phyloP scores from a whole-genome alignment of 2,797 vertebrate genomes.

The Leptodactylus fallax region DNA sequence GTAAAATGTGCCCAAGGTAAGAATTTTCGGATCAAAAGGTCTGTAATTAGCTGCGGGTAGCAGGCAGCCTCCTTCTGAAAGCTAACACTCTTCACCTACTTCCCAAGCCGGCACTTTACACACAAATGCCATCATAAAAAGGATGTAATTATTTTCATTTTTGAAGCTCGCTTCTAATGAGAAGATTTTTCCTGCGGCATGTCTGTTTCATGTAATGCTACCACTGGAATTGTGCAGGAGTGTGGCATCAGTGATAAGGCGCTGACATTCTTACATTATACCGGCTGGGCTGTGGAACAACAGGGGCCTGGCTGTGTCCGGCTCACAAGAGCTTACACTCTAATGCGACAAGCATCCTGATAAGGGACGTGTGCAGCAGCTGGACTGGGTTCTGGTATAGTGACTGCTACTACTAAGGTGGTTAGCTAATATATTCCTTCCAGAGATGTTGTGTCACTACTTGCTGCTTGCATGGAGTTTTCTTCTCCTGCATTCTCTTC shows the following conservation, averaged over 20 bases:
- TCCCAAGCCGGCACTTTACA: constrained; percentile 74
- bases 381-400: neutral
- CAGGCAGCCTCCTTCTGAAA: constrained; percentile 24
- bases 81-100: constrained; percentile 73
- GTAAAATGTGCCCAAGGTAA: constrained; percentile 73
- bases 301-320: neutral
- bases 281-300: neutral
- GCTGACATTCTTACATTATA: constrained; percentile 48
- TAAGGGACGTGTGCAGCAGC: neutral
- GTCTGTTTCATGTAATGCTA: constrained; percentile 73
- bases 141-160: constrained; percentile 73
- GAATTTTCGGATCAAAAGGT: constrained; percentile 73
- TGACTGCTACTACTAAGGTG: neutral
- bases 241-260: constrained; percentile 72
- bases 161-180: constrained; percentile 73
- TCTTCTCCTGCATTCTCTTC: too few relatives aligned
- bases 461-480: too few relatives aligned
- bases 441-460: neutral
- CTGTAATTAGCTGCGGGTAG: constrained; percentile 71
- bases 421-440: too few relatives aligned
- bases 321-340: constrained; percentile 33
- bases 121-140: constrained; percentile 74
- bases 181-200: constrained; percentile 57
- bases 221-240: constrained; percentile 72
- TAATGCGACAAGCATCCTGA: neutral